These are phyloP conservation scores for Chrysotoxum bicinctum DNA, from an alignment of 2,888 invertebrate species.

Conservation along the genomic window DNA sequence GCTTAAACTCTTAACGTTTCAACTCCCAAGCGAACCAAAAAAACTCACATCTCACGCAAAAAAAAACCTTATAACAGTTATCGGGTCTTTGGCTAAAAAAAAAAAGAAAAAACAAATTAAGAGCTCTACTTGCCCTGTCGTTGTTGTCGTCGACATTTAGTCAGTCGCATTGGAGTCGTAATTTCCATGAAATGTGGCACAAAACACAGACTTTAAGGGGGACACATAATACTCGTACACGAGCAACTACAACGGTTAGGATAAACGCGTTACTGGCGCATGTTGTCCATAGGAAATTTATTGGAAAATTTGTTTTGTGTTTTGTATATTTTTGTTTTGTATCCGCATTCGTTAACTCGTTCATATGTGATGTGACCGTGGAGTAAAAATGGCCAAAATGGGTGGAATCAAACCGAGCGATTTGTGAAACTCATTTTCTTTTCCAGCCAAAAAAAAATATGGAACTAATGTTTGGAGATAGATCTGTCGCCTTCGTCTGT, in stretches of 20 bases:
- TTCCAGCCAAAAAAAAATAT: conserved; percentile 27
- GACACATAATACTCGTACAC: conserved; percentile 13
- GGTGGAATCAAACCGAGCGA: conserved; percentile 45
- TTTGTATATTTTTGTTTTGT: conserved; percentile 36
- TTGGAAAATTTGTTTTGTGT: conserved; percentile 65
- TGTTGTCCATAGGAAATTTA: conserved; percentile 66
- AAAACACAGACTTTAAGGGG: conserved; percentile 3
- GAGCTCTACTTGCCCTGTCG: conserved; percentile 40
- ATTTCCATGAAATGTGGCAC: conserved; percentile 59
- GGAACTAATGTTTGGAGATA: conserved; percentile 14
- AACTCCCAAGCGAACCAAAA: neutral
- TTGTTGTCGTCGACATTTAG: neutral
- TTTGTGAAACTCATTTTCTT: conserved; percentile 56
- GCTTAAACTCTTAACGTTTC: conserved; percentile 8
- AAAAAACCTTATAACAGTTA: conserved; percentile 52
- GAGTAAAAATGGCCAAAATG: conserved; percentile 45
- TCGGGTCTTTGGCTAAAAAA: conserved; percentile 55
- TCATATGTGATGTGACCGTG: neutral
- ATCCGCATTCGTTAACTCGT: conserved; percentile 47
- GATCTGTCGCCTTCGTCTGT: conserved; percentile 6
- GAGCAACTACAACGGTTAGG: neutral
- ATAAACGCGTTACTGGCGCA: conserved; percentile 34
- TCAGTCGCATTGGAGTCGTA: conserved; percentile 41
- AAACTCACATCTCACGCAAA: conserved; percentile 1
- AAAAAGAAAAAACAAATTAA: conserved; percentile 69